phyloP scores from a whole-genome alignment of 2,888 invertebrate genomes.

The Dynastes grantii region DNA sequence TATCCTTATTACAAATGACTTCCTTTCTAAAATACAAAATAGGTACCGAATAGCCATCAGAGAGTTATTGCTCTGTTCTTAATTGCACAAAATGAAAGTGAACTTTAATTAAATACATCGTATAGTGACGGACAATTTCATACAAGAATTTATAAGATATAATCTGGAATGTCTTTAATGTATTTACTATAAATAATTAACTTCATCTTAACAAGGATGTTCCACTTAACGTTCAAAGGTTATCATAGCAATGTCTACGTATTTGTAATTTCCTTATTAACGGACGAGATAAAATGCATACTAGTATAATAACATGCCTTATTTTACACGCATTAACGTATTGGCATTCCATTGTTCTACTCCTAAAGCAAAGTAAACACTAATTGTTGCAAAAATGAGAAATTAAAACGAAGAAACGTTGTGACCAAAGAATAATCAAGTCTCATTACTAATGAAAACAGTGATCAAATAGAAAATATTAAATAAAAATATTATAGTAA shows the following conservation, averaged over 20 bases:
- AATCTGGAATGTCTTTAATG: conserved; percentile 11
- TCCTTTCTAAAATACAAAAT: conserved; percentile 2
- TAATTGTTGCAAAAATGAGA: too few species aligned
- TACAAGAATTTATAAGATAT: conserved; percentile 2
- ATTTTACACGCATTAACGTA: too few species aligned
- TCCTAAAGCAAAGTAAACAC: too few species aligned
- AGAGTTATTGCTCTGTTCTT: background rate
- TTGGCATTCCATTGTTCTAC: too few species aligned
- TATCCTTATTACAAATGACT: conserved; percentile 7
- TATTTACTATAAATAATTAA: conserved; percentile 30
- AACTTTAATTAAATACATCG: conserved; percentile 39
- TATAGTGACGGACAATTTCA: conserved; percentile 1
- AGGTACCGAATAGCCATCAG: background rate
- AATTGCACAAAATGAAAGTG: conserved; percentile 7
- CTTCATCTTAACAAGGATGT: conserved; percentile 1
- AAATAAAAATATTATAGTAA: too few species aligned
- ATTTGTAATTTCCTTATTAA: background rate
- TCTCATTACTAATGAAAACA: too few species aligned
- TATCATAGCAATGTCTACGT: conserved; percentile 18
- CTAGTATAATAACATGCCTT: too few species aligned
- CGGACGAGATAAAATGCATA: too few species aligned
- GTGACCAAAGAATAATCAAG: too few species aligned
- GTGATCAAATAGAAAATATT: too few species aligned
- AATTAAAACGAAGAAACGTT: too few species aligned
- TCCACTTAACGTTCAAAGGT: conserved; percentile 35